phyloP scores from a whole-genome alignment of 2,797 vertebrate species.

The Sebastiscus albofasciatus region DNA sequence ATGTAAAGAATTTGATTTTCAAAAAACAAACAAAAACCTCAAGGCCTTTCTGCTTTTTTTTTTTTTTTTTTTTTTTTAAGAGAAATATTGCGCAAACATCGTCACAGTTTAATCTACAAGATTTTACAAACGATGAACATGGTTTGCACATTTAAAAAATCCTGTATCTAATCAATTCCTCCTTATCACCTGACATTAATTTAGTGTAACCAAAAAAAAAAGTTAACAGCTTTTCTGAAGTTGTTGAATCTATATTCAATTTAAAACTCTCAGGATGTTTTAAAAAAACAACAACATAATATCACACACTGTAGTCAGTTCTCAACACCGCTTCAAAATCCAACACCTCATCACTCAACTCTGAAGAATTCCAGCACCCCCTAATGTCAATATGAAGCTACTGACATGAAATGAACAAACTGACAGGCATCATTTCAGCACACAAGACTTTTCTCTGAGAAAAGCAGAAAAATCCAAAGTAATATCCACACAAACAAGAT shows the following conservation, averaged over 20 bases:
- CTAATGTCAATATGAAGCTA: conserved; percentile 79
- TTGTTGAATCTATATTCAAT: conserved; percentile 24
- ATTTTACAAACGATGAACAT: not conserved
- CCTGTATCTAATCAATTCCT: not conserved
- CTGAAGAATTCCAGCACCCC: conserved; percentile 86
- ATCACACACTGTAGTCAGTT: conserved; percentile 4
- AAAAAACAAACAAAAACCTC: not conserved
- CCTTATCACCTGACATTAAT: conserved; percentile 19
- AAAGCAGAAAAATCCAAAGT: conserved; percentile 1
- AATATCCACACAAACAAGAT: conserved; percentile 36
- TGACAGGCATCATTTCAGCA: conserved; percentile 31
- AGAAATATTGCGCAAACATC: not conserved
- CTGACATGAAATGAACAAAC: conserved; percentile 55
- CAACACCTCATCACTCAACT: conserved; percentile 52
- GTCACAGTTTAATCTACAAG: not conserved
- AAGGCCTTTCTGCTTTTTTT: not conserved
- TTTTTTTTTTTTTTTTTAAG: not conserved
- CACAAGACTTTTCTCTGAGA: not conserved
- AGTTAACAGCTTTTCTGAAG: not conserved
- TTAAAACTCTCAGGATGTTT: conserved; percentile 17
- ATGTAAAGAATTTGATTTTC: conserved; percentile 14
- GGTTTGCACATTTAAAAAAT: conserved; percentile 14
- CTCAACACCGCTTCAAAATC: conserved; percentile 19
- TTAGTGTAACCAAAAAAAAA: conserved; percentile 1
- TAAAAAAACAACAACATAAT: not conserved